These are phyloP conservation scores for Lontra canadensis DNA, from an alignment of 2,113 vertebrate genomes.

Conservation along the genomic window DNA sequence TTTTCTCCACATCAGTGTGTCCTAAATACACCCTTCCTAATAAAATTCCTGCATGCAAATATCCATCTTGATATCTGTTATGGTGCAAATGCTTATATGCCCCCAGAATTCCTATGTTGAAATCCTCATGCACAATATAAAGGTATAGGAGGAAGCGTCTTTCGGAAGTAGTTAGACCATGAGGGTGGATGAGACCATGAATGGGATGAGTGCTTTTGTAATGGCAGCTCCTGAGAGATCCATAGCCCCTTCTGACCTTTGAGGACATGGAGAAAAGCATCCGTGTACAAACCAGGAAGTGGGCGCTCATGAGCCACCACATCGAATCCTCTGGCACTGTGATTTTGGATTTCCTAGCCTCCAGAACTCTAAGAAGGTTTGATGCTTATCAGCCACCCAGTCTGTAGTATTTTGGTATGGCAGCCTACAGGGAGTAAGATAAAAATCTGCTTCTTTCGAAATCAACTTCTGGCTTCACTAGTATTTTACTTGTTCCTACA, in stretches of 20 bases:
- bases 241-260: no score
- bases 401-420: neutral
- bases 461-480: neutral
- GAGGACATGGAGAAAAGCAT: neutral
- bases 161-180: neutral
- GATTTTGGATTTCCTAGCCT: neutral
- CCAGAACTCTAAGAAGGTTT: neutral
- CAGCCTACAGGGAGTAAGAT: neutral
- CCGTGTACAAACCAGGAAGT: neutral
- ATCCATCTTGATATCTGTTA: neutral
- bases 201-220: neutral
- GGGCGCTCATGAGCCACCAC: neutral
- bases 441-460: neutral
- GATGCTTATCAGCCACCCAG: neutral
- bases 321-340: fast-evolving
- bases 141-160: no score
- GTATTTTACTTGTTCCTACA: neutral
- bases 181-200: neutral
- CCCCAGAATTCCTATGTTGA: neutral
- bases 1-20: neutral
- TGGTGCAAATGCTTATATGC: neutral
- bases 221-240: neutral
- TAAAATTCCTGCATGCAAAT: neutral
- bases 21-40: neutral
- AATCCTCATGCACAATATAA: neutral